Percentiles rank a stretch among this genome's conserved stretches.
These are phyloP conservation scores for Isichthys henryi DNA, from an alignment of 2,113 vertebrate species.

Conservation along the genomic window DNA sequence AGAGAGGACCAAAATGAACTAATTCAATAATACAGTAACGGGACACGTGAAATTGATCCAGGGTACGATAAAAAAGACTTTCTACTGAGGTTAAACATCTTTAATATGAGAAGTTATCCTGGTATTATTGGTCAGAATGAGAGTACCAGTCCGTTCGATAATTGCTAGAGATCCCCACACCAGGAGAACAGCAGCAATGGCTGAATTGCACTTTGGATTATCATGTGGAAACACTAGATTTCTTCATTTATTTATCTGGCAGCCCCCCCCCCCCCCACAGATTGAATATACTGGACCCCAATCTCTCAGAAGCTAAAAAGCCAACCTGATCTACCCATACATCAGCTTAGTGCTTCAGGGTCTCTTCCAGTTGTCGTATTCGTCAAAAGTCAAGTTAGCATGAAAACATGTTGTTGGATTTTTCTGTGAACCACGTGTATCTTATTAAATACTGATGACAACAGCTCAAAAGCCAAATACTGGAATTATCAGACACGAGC, in stretches of 20 bases:
- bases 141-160: not conserved
- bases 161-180: not conserved
- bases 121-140: not conserved
- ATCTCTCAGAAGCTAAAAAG: not conserved
- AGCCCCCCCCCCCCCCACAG: not conserved
- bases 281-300: not conserved
- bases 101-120: not conserved
- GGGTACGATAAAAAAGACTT: not conserved
- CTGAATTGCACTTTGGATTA: not conserved
- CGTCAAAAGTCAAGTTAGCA: not conserved
- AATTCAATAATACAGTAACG: not conserved
- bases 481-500: not conserved
- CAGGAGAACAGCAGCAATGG: not conserved
- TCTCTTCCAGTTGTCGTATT: not conserved
- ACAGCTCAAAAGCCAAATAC: slow-evolving; percentile 1
- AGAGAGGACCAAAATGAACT: not conserved
- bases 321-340: not conserved
- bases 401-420: not conserved
- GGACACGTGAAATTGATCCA: not conserved
- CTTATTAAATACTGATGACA: slow-evolving; percentile 18
- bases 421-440: not conserved
- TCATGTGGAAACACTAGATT: not conserved
- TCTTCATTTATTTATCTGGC: not conserved
- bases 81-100: not conserved
- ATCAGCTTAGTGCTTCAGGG: not conserved